These are phyloP conservation scores for Epistrophe eligans DNA, from an alignment of 2,888 invertebrate genomes.

Conservation along the genomic window DNA sequence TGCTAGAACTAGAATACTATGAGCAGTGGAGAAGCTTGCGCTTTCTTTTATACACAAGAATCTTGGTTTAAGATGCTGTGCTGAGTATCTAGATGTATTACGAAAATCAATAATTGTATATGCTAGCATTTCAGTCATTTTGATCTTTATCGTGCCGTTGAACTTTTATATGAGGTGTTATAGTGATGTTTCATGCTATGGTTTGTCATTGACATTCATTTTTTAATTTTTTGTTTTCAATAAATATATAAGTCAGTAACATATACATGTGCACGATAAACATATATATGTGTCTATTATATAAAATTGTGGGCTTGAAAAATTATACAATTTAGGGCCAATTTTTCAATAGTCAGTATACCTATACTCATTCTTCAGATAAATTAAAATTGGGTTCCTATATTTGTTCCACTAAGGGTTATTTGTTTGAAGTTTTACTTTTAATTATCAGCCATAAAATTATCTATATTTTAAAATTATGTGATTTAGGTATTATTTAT, in stretches of 20 bases:
- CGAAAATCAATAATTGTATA: not conserved
- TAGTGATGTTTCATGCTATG: not conserved
- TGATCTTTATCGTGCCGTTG: constrained; percentile 44
- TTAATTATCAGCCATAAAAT: too few relatives aligned
- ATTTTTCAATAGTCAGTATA: too few relatives aligned
- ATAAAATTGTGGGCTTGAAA: too few relatives aligned
- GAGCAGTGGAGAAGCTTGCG: constrained; percentile 19
- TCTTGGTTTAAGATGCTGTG: not conserved
- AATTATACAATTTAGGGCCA: too few relatives aligned
- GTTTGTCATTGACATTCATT: constrained; percentile 9
- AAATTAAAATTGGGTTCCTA: too few relatives aligned
- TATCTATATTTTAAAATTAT: too few relatives aligned
- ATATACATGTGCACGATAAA: too few relatives aligned
- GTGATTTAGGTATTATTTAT: too few relatives aligned
- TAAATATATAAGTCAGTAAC: not conserved
- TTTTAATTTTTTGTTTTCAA: not conserved
- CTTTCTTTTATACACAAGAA: constrained; percentile 57
- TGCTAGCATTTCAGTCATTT: constrained; percentile 48
- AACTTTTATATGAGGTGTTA: constrained; percentile 14
- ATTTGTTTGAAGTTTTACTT: too few relatives aligned
- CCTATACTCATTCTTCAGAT: too few relatives aligned
- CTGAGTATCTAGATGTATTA: constrained; percentile 24
- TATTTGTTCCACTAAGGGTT: too few relatives aligned
- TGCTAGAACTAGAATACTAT: constrained; percentile 66
- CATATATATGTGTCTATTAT: too few relatives aligned